Conservation (phyloP, 2,797 vertebrate species). For the Clamator glandarius region DNA sequence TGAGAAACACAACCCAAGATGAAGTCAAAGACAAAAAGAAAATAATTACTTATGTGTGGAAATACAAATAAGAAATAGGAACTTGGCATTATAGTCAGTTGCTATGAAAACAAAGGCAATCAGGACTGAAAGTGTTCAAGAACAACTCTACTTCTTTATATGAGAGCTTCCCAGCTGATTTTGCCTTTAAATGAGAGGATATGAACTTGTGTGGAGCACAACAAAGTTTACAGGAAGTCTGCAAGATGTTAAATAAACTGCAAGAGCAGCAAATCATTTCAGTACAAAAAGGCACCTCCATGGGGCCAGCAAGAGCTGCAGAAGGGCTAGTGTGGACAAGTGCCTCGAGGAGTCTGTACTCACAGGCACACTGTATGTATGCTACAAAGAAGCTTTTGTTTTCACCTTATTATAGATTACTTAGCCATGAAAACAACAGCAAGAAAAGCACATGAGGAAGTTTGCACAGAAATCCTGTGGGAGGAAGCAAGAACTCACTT, state of each 20-base stretch:
- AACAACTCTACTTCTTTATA: background rate
- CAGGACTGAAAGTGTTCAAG: background rate
- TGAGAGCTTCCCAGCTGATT: background rate
- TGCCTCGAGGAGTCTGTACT: background rate
- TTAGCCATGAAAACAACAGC: background rate
- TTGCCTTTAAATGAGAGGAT: background rate
- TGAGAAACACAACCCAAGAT: background rate
- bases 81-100: background rate
- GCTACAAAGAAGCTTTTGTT: background rate
- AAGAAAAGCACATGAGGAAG: background rate
- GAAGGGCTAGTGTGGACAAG: background rate
- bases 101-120: background rate
- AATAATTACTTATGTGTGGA: background rate
- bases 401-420: background rate
- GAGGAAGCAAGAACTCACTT: constrained; percentile 79
- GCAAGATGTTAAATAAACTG: background rate
- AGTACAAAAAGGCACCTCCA: background rate
- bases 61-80: background rate
- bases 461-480: background rate
- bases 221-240: background rate
- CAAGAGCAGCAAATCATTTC: background rate
- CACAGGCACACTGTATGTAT: background rate
- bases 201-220: background rate
- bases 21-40: background rate
- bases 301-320: background rate